Base-by-base conservation (phyloP, 64 coral and sea anemone species). In the Pachyseris speciosa region DNA sequence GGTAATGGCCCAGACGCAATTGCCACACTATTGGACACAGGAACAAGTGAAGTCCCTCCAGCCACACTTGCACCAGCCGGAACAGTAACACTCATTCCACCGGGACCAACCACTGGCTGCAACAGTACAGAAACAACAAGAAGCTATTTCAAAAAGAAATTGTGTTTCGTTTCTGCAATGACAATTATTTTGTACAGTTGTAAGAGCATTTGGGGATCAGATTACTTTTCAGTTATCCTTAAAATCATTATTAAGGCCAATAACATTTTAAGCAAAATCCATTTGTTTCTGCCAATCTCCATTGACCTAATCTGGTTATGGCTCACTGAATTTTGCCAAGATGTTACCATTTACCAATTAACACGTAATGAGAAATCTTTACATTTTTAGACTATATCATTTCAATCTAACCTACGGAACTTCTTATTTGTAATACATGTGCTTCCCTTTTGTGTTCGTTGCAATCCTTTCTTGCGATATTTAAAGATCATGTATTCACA, bases 11-110 rank as follows among this genome's bases (percentile, higher is more conserved):
- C 87, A n/a, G 93, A 68, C 31, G 96, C 79, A 7, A 95, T 83
- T 17, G 85, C 67, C 9, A 74, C 32, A 83, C 86, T 91, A 58
- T 92, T 94, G 48, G 81, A 89, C 7, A 89, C 93, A 32, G 90
- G 86, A 7, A 92, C 97, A 51, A 99, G 83, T 25, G 93, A 94
- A 7, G 97, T 95, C 15, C 75, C 86, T 26, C 94, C 90, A 37
- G 81, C 89, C 33, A 95, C 93, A 15, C 89, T 95, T 9, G 89
- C 71, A 61, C 90, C 90, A 50, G 91, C 57, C 0, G 95, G 90
- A 4, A 96, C 83, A 31, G 95, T 93, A 2, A 93, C 87, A 93
- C 66, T 90, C 36, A 89, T 84, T 71, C 91, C 95, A 40, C 86
- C 89, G 49, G 33, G 92, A 3, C 91, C 86, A 60, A 89, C 95